Base-by-base conservation (phyloP, 2,888 invertebrate species). In the Tuta absoluta region DNA sequence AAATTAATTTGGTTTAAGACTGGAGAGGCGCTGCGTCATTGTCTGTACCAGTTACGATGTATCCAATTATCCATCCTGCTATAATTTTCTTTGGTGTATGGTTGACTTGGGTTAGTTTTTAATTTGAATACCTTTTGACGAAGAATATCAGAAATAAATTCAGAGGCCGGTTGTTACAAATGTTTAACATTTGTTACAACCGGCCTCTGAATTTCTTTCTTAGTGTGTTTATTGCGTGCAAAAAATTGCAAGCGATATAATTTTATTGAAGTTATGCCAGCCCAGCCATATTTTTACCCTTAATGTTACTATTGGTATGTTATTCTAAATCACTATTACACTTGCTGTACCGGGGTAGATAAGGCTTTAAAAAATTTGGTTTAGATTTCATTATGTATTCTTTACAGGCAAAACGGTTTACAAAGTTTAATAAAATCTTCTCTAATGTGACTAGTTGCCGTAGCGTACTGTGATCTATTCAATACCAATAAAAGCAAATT, bases 1-100 rank as follows among this genome's bases (percentile, higher is more conserved):
- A 64, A 67, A 73, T 77, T 76, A 76, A 80, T 77, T 80, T 73
- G 69, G 74, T 69, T 68, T 66, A 72, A 68, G 64, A 63, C 17
- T 7, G 33, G 28, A 48, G 60, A 28, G 60, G 38, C 24, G 33
- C 28, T 24, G 33, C n/a, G 33, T 56, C 28, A 56, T 8, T 56
- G 68, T 17, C n/a, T 51, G 51, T 51, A 51, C 17, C 51, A 51
- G 51, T 23, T 51, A 23, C 51, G 45, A n/a, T 12, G 51, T 51
- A 56, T 33, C n/a, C 24, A 1, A 12, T 3, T 51, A 56, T 33
- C n/a, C 24, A 1, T 23, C 11, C 8, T 5, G 49, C 4, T 28
- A 56, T 7, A 21, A 56, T 33, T 56, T 28, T 28, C n/a, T 28
- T 33, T 5, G 10, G 33, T 5, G 33, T 33, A 8, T 5, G 33